Evolutionary conservation across 2,113 vertebrate genomes (phyloP).

Genomic region (Tachysurus vachellii): DNA sequence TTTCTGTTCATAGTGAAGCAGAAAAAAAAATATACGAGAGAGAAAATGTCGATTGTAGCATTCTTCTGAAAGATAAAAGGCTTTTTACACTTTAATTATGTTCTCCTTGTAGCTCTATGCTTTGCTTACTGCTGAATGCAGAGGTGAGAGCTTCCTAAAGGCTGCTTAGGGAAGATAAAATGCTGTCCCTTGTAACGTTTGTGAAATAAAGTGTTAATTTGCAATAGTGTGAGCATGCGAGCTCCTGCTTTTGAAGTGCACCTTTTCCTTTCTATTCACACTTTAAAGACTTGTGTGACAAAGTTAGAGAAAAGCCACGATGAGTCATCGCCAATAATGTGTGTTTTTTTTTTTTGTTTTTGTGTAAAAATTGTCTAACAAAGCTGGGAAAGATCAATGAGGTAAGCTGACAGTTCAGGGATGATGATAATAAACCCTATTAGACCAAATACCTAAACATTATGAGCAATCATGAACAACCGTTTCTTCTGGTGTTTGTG

Average conservation of each 20-base stretch:
- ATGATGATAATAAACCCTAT: conserved; percentile 24
- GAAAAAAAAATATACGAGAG: conserved; percentile 59
- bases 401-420: not conserved
- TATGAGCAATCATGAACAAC: conserved; percentile 40
- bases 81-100: conserved; percentile 72
- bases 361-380: not conserved
- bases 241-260: conserved; percentile 26
- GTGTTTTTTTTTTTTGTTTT: not conserved
- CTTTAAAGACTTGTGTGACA: not conserved
- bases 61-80: conserved; percentile 69
- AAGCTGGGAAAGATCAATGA: conserved; percentile 3
- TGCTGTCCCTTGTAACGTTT: conserved; percentile 51
- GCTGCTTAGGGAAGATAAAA: conserved; percentile 54
- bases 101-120: conserved; percentile 66
- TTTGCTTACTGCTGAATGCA: conserved; percentile 67
- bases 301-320: not conserved
- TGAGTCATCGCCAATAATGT: not conserved
- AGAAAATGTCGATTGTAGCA: conserved; percentile 63
- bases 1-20: conserved; percentile 67
- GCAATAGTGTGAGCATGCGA: conserved; percentile 35
- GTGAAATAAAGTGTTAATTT: conserved; percentile 53
- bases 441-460: conserved; percentile 26
- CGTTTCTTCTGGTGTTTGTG: conserved; percentile 43
- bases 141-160: conserved; percentile 61
- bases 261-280: conserved; percentile 13